Evolutionary conservation across 2,113 vertebrate genomes (phyloP).

Genomic region (Aythya baeri): DNA sequence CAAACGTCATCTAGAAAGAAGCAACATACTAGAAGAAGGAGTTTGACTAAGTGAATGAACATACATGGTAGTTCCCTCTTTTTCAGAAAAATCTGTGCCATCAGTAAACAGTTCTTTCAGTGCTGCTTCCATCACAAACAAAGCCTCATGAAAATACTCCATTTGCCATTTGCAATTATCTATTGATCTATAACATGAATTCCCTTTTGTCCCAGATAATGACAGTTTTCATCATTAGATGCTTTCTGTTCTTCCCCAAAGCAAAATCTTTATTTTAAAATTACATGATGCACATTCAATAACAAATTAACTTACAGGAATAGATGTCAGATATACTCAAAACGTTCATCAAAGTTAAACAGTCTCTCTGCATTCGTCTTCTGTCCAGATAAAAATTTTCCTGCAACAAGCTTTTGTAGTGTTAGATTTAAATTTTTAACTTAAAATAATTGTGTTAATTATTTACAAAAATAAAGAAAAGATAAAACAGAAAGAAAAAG

Average conservation of each 20-base stretch:
- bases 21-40: neutral
- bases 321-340: neutral
- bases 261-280: slow-evolving; percentile 10
- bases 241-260: neutral
- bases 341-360: fast-evolving
- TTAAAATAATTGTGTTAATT: neutral
- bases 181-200: neutral
- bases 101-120: neutral
- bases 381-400: neutral
- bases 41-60: neutral
- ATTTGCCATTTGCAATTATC: neutral
- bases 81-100: neutral
- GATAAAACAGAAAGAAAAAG: neutral
- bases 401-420: neutral
- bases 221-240: neutral
- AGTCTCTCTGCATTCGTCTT: neutral
- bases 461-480: neutral
- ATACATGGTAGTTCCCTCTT: neutral
- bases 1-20: neutral
- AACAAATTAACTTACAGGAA: neutral
- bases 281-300: neutral
- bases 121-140: neutral
- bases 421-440: neutral
- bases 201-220: neutral
- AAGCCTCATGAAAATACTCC: neutral